Percentiles rank a stretch among this genome's conserved stretches.
Conservation (phyloP, 2,797 vertebrate species). For the Pelobates cultripes region DNA sequence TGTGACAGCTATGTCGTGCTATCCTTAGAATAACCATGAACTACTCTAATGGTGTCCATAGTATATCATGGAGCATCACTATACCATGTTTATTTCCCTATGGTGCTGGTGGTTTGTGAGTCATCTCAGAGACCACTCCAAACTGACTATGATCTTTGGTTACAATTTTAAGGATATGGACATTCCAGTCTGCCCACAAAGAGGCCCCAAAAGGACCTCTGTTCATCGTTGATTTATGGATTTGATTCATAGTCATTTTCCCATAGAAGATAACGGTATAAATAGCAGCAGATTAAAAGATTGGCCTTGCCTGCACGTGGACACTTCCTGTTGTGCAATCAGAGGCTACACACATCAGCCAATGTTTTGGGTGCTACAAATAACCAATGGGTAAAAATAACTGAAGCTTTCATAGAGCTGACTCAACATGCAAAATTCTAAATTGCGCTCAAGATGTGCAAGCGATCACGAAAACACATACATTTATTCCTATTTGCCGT, state of each 20-base stretch:
- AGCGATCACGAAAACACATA: background rate
- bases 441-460: background rate
- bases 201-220: slow-evolving; percentile 39
- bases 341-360: background rate
- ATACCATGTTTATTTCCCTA: too few relatives aligned
- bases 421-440: background rate
- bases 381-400: background rate
- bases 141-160: slow-evolving; percentile 28
- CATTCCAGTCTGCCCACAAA: slow-evolving; percentile 45
- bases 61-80: too few relatives aligned
- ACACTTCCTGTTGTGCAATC: slow-evolving; percentile 46
- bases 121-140: slow-evolving; percentile 9
- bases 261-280: slow-evolving; percentile 52
- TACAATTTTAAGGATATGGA: slow-evolving; percentile 26
- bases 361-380: slow-evolving; percentile 21
- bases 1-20: too few relatives aligned
- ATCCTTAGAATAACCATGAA: too few relatives aligned
- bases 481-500: background rate
- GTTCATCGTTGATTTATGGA: slow-evolving; percentile 48
- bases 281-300: slow-evolving; percentile 48
- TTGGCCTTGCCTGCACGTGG: slow-evolving; percentile 35
- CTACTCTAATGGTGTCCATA: too few relatives aligned
- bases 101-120: slow-evolving; percentile 12
- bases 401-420: background rate
- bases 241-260: slow-evolving; percentile 51